Percentiles rank a stretch among this genome's conserved stretches.
Conservation (phyloP, 2,888 invertebrate species). For the Phalera bucephala region DNA sequence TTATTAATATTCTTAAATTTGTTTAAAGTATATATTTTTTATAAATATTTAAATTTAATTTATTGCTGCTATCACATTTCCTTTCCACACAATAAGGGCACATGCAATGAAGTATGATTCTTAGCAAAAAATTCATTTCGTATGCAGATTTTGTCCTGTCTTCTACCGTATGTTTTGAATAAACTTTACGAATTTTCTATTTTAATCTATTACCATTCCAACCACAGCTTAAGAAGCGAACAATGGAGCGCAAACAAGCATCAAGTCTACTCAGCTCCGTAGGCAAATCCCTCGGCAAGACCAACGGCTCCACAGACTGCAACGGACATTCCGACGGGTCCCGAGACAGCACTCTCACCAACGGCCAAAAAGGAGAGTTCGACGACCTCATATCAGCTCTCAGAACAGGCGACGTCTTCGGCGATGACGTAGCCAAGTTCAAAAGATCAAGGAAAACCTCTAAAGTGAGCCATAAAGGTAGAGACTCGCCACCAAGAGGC, state of each 20-base stretch:
- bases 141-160: no score
- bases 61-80: no score
- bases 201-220: no score
- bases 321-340: constrained; percentile 76
- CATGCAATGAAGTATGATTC: no score
- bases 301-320: constrained; percentile 74
- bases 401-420: constrained; percentile 96
- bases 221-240: constrained; percentile 89
- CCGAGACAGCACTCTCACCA: constrained; percentile 60
- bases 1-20: no score
- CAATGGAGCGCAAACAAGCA: constrained; percentile 91
- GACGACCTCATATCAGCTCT: constrained; percentile 97
- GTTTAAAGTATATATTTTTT: no score
- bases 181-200: no score
- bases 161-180: no score
- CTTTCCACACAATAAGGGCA: no score
- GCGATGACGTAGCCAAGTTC: constrained; percentile 97
- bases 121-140: no score
- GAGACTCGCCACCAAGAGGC: constrained; percentile 72
- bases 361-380: constrained; percentile 92
- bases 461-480: constrained; percentile 67
- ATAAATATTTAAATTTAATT: no score
- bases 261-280: constrained; percentile 91
- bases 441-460: constrained; percentile 73
- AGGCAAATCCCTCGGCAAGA: constrained; percentile 87